These are phyloP conservation scores for Marcusenius ussheri DNA, from an alignment of 2,113 vertebrate species.

Conservation along the genomic window DNA sequence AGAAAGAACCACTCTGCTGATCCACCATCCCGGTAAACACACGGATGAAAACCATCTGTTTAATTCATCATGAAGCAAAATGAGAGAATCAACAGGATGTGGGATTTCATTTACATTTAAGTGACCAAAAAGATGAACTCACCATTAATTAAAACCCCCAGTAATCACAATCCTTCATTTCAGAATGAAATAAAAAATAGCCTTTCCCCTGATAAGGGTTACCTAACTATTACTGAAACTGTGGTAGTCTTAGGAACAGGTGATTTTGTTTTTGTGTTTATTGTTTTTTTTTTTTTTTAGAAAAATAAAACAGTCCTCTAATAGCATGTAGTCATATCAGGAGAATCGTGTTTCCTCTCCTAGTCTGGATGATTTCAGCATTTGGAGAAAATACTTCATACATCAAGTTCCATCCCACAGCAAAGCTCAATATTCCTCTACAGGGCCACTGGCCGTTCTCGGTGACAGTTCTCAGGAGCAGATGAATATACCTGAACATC, in stretches of 20 bases:
- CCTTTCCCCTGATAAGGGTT: slow-evolving; percentile 25
- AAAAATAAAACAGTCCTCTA: not conserved
- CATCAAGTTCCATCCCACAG: slow-evolving; percentile 1
- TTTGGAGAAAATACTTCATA: slow-evolving; percentile 10
- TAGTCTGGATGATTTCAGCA: not conserved
- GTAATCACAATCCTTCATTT: slow-evolving; percentile 43
- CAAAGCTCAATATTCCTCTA: slow-evolving; percentile 5
- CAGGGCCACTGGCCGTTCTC: not conserved
- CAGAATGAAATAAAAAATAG: slow-evolving; percentile 34
- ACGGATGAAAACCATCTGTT: not conserved
- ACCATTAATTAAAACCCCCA: slow-evolving; percentile 30
- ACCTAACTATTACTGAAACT: slow-evolving; percentile 10
- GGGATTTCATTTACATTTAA: slow-evolving; percentile 60
- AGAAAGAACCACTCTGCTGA: not conserved
- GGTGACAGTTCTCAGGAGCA: slow-evolving; percentile 14
- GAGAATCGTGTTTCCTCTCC: not conserved
- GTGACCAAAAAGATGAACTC: slow-evolving; percentile 34
- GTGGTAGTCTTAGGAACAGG: not conserved
- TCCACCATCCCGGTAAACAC: not conserved
- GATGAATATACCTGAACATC: slow-evolving; percentile 14
- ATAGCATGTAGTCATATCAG: not conserved
- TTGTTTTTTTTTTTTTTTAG: not conserved
- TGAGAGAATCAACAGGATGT: slow-evolving; percentile 38
- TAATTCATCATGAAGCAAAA: slow-evolving; percentile 3
- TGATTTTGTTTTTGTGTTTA: not conserved